These are phyloP conservation scores for Therioaphis trifolii DNA, from an alignment of 2,888 invertebrate genomes.

Conservation along the genomic window DNA sequence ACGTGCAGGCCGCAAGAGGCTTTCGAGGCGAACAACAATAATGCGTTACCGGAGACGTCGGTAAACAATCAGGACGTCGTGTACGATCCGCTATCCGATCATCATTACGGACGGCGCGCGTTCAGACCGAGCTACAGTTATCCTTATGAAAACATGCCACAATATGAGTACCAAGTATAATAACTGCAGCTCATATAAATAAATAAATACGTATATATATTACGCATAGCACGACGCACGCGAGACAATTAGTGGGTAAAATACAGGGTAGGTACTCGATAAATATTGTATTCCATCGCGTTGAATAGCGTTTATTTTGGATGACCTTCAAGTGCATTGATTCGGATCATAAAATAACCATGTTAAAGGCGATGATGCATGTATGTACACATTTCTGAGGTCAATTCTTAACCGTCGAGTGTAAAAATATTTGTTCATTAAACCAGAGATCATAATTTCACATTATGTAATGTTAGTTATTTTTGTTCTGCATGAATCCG, in stretches of 20 bases:
- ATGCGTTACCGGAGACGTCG: too few species aligned
- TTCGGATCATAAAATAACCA: slow-evolving; percentile 29
- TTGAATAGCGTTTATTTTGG: neutral
- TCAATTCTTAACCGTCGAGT: neutral
- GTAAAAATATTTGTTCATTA: neutral
- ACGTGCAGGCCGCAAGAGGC: too few species aligned
- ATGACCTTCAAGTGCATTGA: slow-evolving; percentile 33
- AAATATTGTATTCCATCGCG: neutral
- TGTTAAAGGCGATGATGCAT: neutral
- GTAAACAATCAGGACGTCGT: too few species aligned
- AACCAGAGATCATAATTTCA: neutral
- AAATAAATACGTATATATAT: too few species aligned
- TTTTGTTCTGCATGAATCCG: too few species aligned
- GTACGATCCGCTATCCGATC: too few species aligned
- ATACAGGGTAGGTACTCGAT: slow-evolving; percentile 7
- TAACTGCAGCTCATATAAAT: too few species aligned
- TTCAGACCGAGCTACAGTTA: too few species aligned
- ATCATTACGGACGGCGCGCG: too few species aligned
- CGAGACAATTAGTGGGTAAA: slow-evolving; percentile 37
- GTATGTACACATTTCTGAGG: neutral
- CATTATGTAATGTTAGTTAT: neutral
- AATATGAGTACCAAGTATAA: too few species aligned
- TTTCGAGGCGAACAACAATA: too few species aligned
- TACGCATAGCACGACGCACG: neutral
- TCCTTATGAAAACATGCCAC: too few species aligned